Evolutionary conservation across 2,797 vertebrate species (phyloP), one percentile per base, ranked within the genome.

Genomic region (Tokudaia muenninki): DNA sequence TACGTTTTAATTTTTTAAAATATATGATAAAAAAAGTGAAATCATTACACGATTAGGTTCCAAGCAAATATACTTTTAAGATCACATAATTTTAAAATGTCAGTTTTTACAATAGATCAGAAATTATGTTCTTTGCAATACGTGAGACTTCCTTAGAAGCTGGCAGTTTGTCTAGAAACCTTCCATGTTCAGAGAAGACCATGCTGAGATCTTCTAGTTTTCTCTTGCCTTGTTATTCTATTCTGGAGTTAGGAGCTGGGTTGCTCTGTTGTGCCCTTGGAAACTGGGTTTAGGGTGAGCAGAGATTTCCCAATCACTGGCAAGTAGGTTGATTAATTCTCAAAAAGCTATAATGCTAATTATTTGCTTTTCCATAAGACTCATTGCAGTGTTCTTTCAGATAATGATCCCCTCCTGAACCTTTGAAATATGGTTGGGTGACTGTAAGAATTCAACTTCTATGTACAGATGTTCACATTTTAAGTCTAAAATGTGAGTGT

Each of bases 351-450:
- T 8, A 57, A 75, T 77, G 79, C 63, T 93, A 93, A 94, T 91
- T 92, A 89, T 65, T 94, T 94, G 74, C 52, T 96, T 96, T 91
- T 70, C 29, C 50, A 21, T 87, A 88, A 95, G 57, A 55, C 47
- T 91, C 79, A 96, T 83, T 80, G 52, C 21, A 37, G 55, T 3
- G 12, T 67, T 95, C 63, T 96, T 90, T 95, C 72, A 95, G 97
- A 90, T 47, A 91, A 91, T 14, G 77, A 26, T 90, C 78, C 96
- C 41, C 61, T 91, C 29, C 65, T 86, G 65, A 63, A 47, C 41
- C 92, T 96, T 95, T 97, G 75, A 96, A 97, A 96, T 95, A 74
- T 13, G 29, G n/a, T 29, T 91, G 75, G 77, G 37, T 86, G 86
- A 63, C 81, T 92, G 91, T 59, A 90, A 97, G 94, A 96, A 92